phyloP scores from a whole-genome alignment of 2,113 vertebrate genomes.

The Neodon shergylaensis region DNA sequence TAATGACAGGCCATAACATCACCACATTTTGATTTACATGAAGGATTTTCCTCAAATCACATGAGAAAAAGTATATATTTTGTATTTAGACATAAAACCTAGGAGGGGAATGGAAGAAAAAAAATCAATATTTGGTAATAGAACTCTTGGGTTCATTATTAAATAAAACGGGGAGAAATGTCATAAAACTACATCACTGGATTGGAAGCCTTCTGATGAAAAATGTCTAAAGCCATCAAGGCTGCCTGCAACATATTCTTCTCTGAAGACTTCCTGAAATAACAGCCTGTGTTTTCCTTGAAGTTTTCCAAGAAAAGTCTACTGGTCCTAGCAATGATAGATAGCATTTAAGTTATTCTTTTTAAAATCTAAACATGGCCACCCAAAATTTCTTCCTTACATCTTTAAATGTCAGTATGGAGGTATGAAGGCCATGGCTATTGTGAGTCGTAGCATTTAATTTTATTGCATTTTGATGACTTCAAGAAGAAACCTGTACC shows the following conservation, averaged over 20 bases:
- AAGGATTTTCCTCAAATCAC: constrained; percentile 15
- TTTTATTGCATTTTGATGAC: not conserved
- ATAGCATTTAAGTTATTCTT: constrained; percentile 12
- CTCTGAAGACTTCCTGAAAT: not conserved
- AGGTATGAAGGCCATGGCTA: not conserved
- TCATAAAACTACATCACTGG: constrained; percentile 57
- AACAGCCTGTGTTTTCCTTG: not conserved
- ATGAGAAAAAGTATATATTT: constrained; percentile 38
- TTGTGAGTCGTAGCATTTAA: not conserved
- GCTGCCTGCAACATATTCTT: not conserved
- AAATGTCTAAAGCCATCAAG: constrained; percentile 34
- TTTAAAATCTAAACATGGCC: not conserved
- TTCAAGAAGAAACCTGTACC: not conserved
- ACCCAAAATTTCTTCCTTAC: not conserved
- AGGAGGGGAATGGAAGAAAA: constrained; percentile 42
- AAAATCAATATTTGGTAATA: constrained; percentile 53
- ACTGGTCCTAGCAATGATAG: not conserved
- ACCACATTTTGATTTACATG: constrained; percentile 53
- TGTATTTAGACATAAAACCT: constrained; percentile 52
- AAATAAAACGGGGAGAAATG: constrained; percentile 62
- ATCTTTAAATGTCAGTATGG: not conserved
- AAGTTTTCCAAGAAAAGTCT: constrained; percentile 3
- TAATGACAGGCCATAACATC: not conserved
- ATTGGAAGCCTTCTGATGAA: constrained; percentile 19
- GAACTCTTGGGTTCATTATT: constrained; percentile 49